A percentile compares a stretch with the other conserved stretches of the same genome.
Conservation (phyloP, 2,797 vertebrate species). For the Hydrocynus forskahlii region DNA sequence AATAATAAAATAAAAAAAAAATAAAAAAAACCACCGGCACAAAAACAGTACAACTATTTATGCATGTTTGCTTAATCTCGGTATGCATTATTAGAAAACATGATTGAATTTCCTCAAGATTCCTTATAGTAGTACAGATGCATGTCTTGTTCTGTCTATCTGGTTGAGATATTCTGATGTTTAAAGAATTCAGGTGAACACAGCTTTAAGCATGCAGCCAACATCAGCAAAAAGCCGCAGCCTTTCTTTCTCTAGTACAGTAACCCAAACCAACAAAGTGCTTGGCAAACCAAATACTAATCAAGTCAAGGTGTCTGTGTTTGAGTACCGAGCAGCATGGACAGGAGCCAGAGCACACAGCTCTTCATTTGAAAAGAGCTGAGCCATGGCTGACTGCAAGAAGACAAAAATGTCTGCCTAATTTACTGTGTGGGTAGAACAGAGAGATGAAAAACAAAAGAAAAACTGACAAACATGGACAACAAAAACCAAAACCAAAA, state of each 20-base stretch:
- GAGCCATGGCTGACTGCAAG: conserved; percentile 4
- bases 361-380: conserved; percentile 6
- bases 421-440: not conserved
- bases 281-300: conserved; percentile 24
- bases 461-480: not conserved
- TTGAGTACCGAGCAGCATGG: conserved; percentile 14
- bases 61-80: conserved; percentile 2
- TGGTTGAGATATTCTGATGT: not conserved
- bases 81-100: not conserved
- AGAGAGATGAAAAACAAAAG: not conserved
- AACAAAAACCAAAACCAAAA: not conserved
- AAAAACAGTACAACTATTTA: conserved; percentile 22
- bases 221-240: conserved; percentile 6
- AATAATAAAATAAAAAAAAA: not conserved
- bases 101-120: not conserved
- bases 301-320: conserved; percentile 15
- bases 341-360: conserved; percentile 26
- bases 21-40: not conserved
- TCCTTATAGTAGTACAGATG: not conserved
- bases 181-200: conserved; percentile 10
- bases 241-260: conserved; percentile 14
- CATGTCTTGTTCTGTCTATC: not conserved
- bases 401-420: not conserved
- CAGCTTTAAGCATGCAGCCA: not conserved
- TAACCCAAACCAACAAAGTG: conserved; percentile 6